Percentiles rank a stretch among this genome's conserved stretches.
phyloP scores from a whole-genome alignment of 2,797 vertebrate genomes.

The Vireo griseus region DNA sequence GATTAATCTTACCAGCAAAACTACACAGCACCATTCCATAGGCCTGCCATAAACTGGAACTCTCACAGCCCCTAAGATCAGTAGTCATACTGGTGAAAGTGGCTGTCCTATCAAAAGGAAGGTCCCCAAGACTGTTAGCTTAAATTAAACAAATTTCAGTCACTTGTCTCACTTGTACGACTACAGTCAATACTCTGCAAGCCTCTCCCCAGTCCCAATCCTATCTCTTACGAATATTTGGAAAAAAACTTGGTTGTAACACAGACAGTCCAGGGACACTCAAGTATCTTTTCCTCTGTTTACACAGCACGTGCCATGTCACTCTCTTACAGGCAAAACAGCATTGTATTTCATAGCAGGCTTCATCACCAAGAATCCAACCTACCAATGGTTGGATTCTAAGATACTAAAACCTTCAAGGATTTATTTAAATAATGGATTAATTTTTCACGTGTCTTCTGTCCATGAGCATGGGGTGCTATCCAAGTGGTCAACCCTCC shows the following conservation, averaged over 20 bases:
- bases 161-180: constrained; percentile 10
- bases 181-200: neutral
- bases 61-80: neutral
- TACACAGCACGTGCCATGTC: neutral
- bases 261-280: neutral
- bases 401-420: constrained; percentile 42
- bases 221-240: constrained; percentile 6
- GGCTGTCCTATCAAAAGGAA: constrained; percentile 47
- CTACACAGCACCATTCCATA: constrained; percentile 26
- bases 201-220: neutral
- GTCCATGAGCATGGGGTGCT: constrained; percentile 44
- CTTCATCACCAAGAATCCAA: constrained; percentile 31
- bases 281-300: neutral
- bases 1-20: constrained; percentile 31
- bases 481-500: constrained; percentile 47
- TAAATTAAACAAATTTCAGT: constrained; percentile 45
- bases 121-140: constrained; percentile 42
- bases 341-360: constrained; percentile 27
- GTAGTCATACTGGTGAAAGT: constrained; percentile 23
- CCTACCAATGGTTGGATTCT: neutral
- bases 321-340: constrained; percentile 12
- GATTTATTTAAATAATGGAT: constrained; percentile 54
- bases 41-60: constrained; percentile 25
- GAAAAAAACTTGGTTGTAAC: constrained; percentile 17
- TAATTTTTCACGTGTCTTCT: constrained; percentile 56